Evolutionary conservation across 1,140 invertebrate genomes (phyloP).

Genomic region (Steinernema khuongi): DNA sequence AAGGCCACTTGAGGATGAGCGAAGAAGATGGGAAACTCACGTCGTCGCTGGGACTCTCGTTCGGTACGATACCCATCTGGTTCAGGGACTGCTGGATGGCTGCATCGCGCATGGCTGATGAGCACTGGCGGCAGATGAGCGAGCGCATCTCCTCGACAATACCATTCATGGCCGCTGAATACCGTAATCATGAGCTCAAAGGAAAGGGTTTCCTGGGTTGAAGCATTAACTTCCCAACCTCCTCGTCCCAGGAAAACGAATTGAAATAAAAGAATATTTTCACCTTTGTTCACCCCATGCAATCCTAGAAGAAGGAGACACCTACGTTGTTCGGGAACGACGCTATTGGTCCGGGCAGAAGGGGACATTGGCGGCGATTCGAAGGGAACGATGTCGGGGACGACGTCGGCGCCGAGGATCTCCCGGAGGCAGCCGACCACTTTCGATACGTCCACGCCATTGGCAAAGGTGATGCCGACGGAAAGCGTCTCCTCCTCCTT

Average conservation of each 20-base stretch:
- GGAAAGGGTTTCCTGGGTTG: neutral
- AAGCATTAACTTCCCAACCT: neutral
- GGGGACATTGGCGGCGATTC: constrained; percentile 2
- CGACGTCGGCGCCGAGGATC: neutral
- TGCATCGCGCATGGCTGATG: neutral
- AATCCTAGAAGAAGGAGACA: no score
- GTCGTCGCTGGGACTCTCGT: neutral
- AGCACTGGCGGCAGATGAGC: constrained; percentile 39
- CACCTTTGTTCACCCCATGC: constrained; percentile 18
- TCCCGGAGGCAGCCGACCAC: neutral
- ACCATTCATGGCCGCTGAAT: constrained; percentile 26
- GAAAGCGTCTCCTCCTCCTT: neutral
- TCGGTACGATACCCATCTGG: constrained; percentile 26
- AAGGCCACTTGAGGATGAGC: neutral
- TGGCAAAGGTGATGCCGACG: neutral
- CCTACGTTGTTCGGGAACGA: neutral
- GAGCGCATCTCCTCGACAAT: constrained; percentile 9
- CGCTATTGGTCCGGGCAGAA: neutral
- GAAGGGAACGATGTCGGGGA: neutral
- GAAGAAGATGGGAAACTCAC: neutral
- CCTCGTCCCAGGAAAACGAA: neutral
- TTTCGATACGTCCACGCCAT: neutral
- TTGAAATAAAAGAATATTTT: no score
- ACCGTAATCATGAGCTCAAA: neutral
- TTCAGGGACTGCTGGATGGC: constrained; percentile 37